A percentile compares a stretch with the other conserved stretches of the same genome.
Conservation (phyloP, 1,140 invertebrate species). For the Caenorhabditis brenneri region DNA sequence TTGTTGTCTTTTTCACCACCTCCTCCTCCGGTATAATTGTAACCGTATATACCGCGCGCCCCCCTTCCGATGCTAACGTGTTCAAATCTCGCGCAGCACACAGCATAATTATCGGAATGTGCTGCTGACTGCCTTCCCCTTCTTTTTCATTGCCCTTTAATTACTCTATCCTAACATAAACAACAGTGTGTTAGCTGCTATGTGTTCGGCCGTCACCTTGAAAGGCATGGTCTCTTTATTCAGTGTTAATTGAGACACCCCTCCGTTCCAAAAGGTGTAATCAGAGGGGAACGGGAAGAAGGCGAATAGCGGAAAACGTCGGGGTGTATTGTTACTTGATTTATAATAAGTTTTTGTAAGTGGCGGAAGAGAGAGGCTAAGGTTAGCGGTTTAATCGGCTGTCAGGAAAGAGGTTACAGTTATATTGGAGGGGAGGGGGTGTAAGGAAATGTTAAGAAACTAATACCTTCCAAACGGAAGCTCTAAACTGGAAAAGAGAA, state of each 20-base stretch:
- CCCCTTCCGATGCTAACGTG: conserved; percentile 1
- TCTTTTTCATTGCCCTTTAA: neutral
- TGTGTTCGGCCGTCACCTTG: conserved; percentile 18
- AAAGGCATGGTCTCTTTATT: neutral
- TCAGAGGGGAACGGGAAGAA: no score
- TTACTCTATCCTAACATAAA: neutral
- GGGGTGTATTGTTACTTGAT: neutral
- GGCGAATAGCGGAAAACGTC: neutral
- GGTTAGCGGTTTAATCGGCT: no score
- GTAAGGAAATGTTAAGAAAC: no score
- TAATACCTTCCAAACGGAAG: no score
- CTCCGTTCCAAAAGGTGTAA: no score
- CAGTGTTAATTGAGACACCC: conserved; percentile 33
- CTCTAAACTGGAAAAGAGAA: neutral
- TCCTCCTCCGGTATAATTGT: neutral
- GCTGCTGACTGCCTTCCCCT: no score
- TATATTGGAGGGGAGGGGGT: no score
- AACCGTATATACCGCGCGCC: neutral
- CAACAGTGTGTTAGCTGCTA: neutral
- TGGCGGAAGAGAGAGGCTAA: neutral
- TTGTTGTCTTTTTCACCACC: neutral
- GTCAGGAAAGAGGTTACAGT: no score
- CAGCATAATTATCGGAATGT: conserved; percentile 31
- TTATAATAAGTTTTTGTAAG: conserved; percentile 15
- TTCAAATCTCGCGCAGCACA: conserved; percentile 28